phyloP scores from a whole-genome alignment of 2,113 vertebrate species.

The Agelaius tricolor region DNA sequence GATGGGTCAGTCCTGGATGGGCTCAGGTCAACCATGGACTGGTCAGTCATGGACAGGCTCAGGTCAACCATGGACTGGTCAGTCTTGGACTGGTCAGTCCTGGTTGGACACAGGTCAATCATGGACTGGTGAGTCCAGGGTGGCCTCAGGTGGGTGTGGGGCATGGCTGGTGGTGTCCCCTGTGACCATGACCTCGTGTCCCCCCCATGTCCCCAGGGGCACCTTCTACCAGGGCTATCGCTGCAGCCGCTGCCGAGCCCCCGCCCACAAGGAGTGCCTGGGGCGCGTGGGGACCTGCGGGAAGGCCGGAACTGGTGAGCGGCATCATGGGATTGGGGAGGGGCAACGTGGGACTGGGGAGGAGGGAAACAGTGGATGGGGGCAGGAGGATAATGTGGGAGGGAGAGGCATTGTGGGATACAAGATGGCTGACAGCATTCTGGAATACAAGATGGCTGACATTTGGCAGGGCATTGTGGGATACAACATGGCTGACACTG shows the following conservation, averaged over 20 bases:
- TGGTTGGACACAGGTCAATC: too few relatives aligned
- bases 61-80: too few relatives aligned
- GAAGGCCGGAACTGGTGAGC: neutral
- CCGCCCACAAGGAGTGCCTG: slow-evolving; percentile 94
- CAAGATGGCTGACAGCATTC: too few relatives aligned
- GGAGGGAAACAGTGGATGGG: too few relatives aligned
- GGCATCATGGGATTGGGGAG: neutral
- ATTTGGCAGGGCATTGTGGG: too few relatives aligned
- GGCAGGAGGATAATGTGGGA: too few relatives aligned
- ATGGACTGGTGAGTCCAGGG: neutral
- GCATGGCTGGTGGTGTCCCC: neutral
- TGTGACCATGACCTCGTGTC: neutral
- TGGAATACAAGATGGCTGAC: neutral
- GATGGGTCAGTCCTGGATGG: too few relatives aligned
- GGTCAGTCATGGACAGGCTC: too few relatives aligned
- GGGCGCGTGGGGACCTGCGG: slow-evolving; percentile 85
- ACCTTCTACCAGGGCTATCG: slow-evolving; percentile 89
- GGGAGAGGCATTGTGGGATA: too few relatives aligned
- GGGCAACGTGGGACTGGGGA: too few relatives aligned
- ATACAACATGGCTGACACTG: neutral
- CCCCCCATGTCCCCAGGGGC: neutral
- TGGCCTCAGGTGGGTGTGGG: neutral
- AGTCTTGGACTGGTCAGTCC: neutral
- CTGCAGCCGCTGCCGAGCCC: slow-evolving; percentile 85
- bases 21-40: too few relatives aligned